Evolutionary conservation across 2,797 vertebrate species (phyloP), one percentile per base, ranked within the genome.

Genomic region (Parauchenoglanis ngamensis): DNA sequence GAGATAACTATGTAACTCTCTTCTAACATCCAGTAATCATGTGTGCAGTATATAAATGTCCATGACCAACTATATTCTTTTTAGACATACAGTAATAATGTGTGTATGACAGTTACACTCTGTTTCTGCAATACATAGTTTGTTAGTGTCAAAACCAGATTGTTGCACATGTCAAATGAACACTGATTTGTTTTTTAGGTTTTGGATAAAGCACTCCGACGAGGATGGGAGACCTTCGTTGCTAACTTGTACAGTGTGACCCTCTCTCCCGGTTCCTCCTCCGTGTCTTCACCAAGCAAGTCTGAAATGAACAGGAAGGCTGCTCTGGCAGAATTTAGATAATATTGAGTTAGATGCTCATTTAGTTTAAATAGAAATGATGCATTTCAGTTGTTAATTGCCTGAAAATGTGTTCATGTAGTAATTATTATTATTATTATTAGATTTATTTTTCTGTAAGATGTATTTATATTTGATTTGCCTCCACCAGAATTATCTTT

Each of bases 191-290:
- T 63, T 86, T 89, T 79, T 88, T 63, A 96, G 96, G 94, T 94
- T 44, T 86, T 96, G 83, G 95, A 96, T 90, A 91, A 93, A 83
- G 95, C 94, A 3, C 87, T 97, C 21, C 94, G 95, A 5, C 92
- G 95, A 0, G 96, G 96, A 89, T 96, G 96, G 96, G 94, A 94
- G 89, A 90, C 90, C 85, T 96, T 97, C 59, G 77, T 96, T 89
- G 68, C 93, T 90, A 96, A 96, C 92, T 91, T 97, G 68, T 93
- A 96, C 94, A 96, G 95, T 6, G 93, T 97, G 90, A 96, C 95
- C 0, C 93, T 96, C 82, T 90, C 92, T 0, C 93, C 95, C 0
- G 91, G 92, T 80, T 79, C 93, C 0, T 89, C 93, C 1, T 91
- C 93, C 0, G 89, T 92, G 0, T 87, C 80, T 10, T 67, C 90